Percentiles rank a stretch among this genome's conserved stretches.
phyloP scores from a whole-genome alignment of 2,113 vertebrate species.

The Atherinomorus stipes region DNA sequence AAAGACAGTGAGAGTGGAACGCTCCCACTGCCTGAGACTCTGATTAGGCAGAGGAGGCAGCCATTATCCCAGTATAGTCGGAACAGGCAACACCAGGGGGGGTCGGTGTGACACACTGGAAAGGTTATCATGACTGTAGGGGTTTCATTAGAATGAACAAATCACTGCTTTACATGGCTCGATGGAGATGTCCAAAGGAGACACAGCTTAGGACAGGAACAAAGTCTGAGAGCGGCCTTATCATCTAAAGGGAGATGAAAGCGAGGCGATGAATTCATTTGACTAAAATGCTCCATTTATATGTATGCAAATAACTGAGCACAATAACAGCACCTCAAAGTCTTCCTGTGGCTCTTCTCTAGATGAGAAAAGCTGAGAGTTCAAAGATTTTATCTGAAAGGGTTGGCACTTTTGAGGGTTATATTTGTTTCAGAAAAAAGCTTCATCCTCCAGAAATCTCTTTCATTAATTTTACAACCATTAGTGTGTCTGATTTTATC shows the following conservation, averaged over 20 bases:
- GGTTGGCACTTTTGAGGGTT: slow-evolving; percentile 32
- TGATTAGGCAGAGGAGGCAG: slow-evolving; percentile 71
- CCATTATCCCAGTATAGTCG: slow-evolving; percentile 73
- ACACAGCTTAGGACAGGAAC: slow-evolving; percentile 50
- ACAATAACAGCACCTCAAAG: slow-evolving; percentile 55
- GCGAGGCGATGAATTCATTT: slow-evolving; percentile 51
- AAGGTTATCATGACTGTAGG: slow-evolving; percentile 78
- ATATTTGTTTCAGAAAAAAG: slow-evolving; percentile 36
- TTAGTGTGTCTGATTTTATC: background rate
- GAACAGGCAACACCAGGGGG: slow-evolving; percentile 62
- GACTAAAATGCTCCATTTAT: slow-evolving; percentile 63
- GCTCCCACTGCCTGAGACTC: slow-evolving; percentile 56
- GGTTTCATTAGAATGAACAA: slow-evolving; percentile 79
- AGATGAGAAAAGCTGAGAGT: slow-evolving; percentile 38
- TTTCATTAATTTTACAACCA: background rate
- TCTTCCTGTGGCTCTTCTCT: slow-evolving; percentile 29
- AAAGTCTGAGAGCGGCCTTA: slow-evolving; percentile 60
- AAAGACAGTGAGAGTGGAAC: slow-evolving; percentile 40
- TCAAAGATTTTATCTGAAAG: slow-evolving; percentile 60
- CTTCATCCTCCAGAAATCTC: slow-evolving; percentile 10
- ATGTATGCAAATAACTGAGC: slow-evolving; percentile 63
- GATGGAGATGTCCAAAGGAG: slow-evolving; percentile 72
- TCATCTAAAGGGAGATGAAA: slow-evolving; percentile 66
- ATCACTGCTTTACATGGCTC: slow-evolving; percentile 75
- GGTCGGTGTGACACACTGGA: slow-evolving; percentile 69